Conservation (phyloP, 2,797 vertebrate genomes). For the Acipenser oxyrinchus region DNA sequence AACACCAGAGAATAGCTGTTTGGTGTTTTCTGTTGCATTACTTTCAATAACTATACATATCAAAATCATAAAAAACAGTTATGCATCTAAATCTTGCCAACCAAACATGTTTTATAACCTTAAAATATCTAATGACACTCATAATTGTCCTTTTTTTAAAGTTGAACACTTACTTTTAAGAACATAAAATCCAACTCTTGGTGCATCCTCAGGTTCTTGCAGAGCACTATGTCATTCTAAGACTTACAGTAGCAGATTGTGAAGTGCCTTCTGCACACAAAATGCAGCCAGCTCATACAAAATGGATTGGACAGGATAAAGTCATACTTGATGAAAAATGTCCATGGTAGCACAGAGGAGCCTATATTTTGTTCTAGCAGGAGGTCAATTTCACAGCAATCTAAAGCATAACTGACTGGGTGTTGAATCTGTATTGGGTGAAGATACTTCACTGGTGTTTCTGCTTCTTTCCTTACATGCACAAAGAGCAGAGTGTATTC, state of each 20-base stretch:
- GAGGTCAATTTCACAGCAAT: not conserved
- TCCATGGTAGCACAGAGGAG: conserved; percentile 39
- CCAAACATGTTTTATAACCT: too few relatives aligned
- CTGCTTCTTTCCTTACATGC: conserved; percentile 29
- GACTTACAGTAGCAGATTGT: not conserved
- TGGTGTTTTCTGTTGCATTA: too few relatives aligned
- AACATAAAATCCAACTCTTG: conserved; percentile 71
- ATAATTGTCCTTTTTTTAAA: too few relatives aligned
- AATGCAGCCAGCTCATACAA: conserved; percentile 27
- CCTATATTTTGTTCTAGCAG: not conserved
- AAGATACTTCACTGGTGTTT: conserved; percentile 35
- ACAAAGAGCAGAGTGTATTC: conserved; percentile 50
- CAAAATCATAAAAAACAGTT: too few relatives aligned
- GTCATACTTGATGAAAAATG: conserved; percentile 33
- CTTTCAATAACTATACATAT: too few relatives aligned
- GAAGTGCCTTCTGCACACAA: conserved; percentile 4
- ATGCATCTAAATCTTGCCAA: too few relatives aligned
- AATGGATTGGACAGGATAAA: conserved; percentile 25
- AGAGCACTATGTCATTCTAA: conserved; percentile 45
- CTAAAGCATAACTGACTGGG: not conserved
- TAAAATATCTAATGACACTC: too few relatives aligned
- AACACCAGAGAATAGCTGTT: too few relatives aligned
- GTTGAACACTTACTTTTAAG: conserved; percentile 60
- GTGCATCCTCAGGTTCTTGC: conserved; percentile 45
- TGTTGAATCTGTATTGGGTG: conserved; percentile 5